Evolutionary conservation across 2,113 vertebrate genomes (phyloP).

Genomic region (Limanda limanda): DNA sequence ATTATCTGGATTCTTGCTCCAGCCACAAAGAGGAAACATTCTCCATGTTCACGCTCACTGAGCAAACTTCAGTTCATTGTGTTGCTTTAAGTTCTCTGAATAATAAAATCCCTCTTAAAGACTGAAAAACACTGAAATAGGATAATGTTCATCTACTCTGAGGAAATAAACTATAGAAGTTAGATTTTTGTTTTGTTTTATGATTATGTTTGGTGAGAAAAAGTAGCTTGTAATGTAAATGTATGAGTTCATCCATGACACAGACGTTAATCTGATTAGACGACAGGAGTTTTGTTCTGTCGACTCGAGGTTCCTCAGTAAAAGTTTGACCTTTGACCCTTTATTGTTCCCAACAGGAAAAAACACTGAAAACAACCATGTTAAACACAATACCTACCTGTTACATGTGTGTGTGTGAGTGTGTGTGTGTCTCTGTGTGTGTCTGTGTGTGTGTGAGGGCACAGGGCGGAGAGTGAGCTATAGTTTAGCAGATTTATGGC

Average conservation of each 20-base stretch:
- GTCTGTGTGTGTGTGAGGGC: slow-evolving; percentile 11
- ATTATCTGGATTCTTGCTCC: too few relatives aligned
- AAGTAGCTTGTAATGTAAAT: background rate
- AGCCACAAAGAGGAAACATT: too few relatives aligned
- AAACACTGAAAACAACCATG: slow-evolving; percentile 9
- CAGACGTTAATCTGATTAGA: slow-evolving; percentile 3
- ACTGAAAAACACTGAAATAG: too few relatives aligned
- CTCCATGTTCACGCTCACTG: too few relatives aligned
- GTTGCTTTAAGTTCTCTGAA: too few relatives aligned
- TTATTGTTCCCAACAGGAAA: slow-evolving; percentile 43
- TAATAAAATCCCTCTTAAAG: background rate
- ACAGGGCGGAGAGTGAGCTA: slow-evolving; percentile 25
- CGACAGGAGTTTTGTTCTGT: slow-evolving; percentile 2
- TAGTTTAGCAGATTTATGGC: slow-evolving; percentile 60
- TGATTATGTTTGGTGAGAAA: too few relatives aligned
- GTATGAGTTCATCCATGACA: background rate
- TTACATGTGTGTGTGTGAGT: background rate
- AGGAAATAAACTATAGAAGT: too few relatives aligned
- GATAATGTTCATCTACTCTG: too few relatives aligned
- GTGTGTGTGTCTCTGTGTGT: background rate
- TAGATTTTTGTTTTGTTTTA: too few relatives aligned
- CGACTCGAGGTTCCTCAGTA: background rate
- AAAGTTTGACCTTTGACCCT: slow-evolving; percentile 25
- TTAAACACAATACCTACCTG: slow-evolving; percentile 47
- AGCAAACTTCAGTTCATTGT: too few relatives aligned